These are phyloP conservation scores for Diachasma alloeum DNA, from an alignment of 1,140 invertebrate genomes.

Conservation along the genomic window DNA sequence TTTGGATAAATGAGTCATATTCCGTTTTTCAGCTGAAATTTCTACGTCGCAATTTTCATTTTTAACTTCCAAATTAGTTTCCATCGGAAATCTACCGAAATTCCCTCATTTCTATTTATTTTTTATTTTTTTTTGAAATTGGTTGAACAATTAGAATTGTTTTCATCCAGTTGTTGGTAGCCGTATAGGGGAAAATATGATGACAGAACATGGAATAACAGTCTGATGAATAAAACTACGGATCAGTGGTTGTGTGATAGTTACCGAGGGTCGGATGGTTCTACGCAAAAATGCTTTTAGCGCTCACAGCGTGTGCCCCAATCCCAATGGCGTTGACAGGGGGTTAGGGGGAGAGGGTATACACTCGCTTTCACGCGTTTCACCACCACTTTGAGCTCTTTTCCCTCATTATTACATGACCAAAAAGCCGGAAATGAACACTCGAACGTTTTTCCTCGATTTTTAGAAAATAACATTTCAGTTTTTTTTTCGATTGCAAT, in stretches of 20 bases:
- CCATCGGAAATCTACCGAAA: no score
- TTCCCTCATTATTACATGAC: not conserved
- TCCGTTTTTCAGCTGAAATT: no score
- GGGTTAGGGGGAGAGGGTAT: not conserved
- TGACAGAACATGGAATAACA: conserved; percentile 32
- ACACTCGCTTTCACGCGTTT: conserved; percentile 1
- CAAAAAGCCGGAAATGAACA: conserved; percentile 4
- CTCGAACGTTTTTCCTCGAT: not conserved
- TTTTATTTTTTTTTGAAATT: no score
- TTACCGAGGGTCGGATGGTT: conserved; percentile 44
- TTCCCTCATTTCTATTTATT: no score
- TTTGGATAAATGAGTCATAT: no score
- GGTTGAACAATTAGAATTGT: not conserved
- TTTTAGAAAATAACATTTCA: not conserved
- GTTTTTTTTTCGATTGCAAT: not conserved
- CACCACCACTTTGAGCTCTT: not conserved
- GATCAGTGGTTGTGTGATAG: conserved; percentile 59
- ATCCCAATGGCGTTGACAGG: conserved; percentile 22
- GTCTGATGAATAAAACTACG: conserved; percentile 51
- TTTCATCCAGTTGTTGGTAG: not conserved
- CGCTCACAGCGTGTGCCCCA: conserved; percentile 49
- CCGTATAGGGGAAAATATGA: not conserved
- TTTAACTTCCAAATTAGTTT: no score
- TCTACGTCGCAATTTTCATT: no score
- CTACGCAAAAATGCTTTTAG: conserved; percentile 65